Base-by-base conservation (phyloP, 2,113 vertebrate genomes). In the Baryphthengus martii region DNA sequence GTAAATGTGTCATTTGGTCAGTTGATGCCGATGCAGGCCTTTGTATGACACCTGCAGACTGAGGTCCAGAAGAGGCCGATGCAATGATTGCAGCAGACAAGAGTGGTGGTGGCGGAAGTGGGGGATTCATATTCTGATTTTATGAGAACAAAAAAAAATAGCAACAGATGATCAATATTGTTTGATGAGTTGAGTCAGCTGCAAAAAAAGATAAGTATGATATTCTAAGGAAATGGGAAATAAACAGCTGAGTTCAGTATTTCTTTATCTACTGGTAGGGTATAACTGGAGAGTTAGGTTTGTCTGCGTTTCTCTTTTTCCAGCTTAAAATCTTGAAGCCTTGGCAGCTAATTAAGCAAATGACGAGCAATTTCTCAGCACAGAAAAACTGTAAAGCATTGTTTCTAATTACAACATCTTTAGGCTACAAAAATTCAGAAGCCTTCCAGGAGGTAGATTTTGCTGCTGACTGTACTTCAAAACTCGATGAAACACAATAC, bases 71-170 rank as follows among this genome's bases (percentile, higher is more conserved):
- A 17, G 97, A 96, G 20, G 98, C 98, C 0, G 98, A 98, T 17
- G 98, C 98, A 42, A 98, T 97, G 52, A 98, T 85, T 15, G 98
- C 96, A 61, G 98, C 98, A 90, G 98, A 98, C 96, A 99, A 98
- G 6, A 99, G 99, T 89, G 99, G 99, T 49, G 99, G 99, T 23
- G 99, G 99, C 0, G 99, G 99, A 17, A 97, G 96, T 61, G 98
- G 98, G 61, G 98, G 98, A 88, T 98, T 98, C 97, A 98, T 94
- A 79, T 91, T 98, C 98, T 98, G 96, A 78, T 82, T 94, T 61
- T 80, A 78, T 28, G 56, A 94, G 71, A 74, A 89, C 17, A 93
- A 67, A 49, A 70, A 80, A 47, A 79, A 79, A 88, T 8, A 85
- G 17, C 58, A 94, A 86, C 23, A 95, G 33, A 29, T 74, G 18